Conservation (phyloP, 2,113 vertebrate genomes). For the Rhagologus leucostigma region DNA sequence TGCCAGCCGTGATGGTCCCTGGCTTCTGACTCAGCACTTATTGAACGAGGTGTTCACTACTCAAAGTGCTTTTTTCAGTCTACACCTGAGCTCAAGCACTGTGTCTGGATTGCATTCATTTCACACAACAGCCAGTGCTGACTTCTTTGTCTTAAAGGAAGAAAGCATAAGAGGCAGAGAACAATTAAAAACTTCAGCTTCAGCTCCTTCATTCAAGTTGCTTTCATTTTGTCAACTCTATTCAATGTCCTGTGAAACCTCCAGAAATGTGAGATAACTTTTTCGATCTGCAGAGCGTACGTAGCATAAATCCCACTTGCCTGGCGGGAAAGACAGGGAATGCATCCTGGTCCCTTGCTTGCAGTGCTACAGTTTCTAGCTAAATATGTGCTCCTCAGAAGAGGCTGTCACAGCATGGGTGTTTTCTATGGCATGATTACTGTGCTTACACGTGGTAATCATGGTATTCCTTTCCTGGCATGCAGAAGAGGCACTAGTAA, state of each 20-base stretch:
- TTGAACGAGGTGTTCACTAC: background rate
- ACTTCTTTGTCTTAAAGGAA: background rate
- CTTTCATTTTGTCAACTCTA: background rate
- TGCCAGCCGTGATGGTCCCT: background rate
- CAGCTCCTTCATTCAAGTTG: background rate
- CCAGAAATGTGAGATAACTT: background rate
- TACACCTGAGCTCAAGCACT: background rate
- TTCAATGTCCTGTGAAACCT: background rate
- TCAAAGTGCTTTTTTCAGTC: background rate
- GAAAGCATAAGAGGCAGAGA: background rate
- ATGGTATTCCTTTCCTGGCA: fast-evolving
- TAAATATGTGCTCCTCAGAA: background rate
- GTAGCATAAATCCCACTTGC: background rate
- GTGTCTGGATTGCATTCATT: background rate
- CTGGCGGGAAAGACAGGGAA: background rate
- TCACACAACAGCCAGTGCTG: background rate
- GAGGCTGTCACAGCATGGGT: background rate
- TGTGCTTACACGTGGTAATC: fast-evolving
- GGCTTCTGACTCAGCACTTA: background rate
- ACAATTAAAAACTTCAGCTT: background rate
- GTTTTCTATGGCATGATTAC: background rate
- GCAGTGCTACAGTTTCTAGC: background rate
- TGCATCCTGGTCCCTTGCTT: background rate
- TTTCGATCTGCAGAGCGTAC: background rate
- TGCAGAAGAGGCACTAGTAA: fast-evolving